Conservation (phyloP, 2,888 invertebrate genomes). For the Campaea margaritaria region DNA sequence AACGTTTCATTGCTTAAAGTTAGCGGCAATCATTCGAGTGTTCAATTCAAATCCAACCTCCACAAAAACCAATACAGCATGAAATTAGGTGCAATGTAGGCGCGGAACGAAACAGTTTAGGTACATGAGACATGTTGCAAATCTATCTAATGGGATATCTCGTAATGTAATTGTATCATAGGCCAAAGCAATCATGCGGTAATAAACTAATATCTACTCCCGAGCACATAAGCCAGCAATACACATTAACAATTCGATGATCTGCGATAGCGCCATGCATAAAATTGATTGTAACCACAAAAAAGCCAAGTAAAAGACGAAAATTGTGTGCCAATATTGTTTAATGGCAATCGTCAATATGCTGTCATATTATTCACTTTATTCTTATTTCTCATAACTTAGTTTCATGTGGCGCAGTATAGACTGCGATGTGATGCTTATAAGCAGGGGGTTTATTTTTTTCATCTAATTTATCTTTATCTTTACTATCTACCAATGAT, state of each 20-base stretch:
- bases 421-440: slow-evolving; percentile 54
- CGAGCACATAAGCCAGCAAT: too few relatives aligned
- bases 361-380: slow-evolving; percentile 39
- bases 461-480: slow-evolving; percentile 1
- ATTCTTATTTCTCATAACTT: slow-evolving; percentile 28
- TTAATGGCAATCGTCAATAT: slow-evolving; percentile 58
- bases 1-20: slow-evolving; percentile 48
- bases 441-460: slow-evolving; percentile 11
- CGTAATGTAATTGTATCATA: slow-evolving; percentile 18
- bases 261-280: too few relatives aligned
- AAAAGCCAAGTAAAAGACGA: neutral
- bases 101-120: slow-evolving; percentile 37
- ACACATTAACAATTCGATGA: too few relatives aligned
- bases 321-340: slow-evolving; percentile 27
- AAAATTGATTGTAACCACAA: too few relatives aligned
- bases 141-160: slow-evolving; percentile 29
- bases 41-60: slow-evolving; percentile 44
- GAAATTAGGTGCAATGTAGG: slow-evolving; percentile 54
- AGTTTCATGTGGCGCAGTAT: slow-evolving; percentile 48
- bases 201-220: neutral
- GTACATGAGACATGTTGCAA: slow-evolving; percentile 37
- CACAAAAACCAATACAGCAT: slow-evolving; percentile 48
- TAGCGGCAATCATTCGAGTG: slow-evolving; percentile 42
- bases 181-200: neutral
- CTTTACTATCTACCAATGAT: neutral